Base-by-base conservation (phyloP, 1,140 invertebrate species). In the Gryllus bimaculatus region DNA sequence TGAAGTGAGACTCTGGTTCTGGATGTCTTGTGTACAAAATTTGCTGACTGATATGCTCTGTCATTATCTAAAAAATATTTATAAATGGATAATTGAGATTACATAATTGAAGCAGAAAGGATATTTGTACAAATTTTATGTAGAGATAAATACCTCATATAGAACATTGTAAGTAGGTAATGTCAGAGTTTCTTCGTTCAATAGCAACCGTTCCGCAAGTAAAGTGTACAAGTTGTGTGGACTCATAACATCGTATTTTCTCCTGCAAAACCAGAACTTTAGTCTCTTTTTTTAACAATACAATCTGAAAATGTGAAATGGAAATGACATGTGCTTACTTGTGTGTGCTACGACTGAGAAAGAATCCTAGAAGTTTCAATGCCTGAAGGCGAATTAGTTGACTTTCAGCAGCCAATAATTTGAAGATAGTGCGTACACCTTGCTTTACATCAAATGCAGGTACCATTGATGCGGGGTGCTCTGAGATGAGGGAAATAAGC, bases 161-260 rank as follows among this genome's bases (percentile, higher is more conserved):
- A 99, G 91, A 80, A 97, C 97, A 89, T 99, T 99, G 89, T 99
- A 99, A 12, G 95, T 98, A 73, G 96, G 92, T 85, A 99, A 88
- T 21, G 95, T 93, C 21, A 99, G 89, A 20, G 93, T 93, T 85
- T 95, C 95, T 84, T 96, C 93, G 84, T 98, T 95, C 8, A 97
- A 86, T 80, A 98, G 89, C 79, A 99, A 88, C 80, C 97, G 90
- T 85, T 99, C 98, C 7, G 96, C 94, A 78, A 99, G 88, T 80
- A 99, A 86, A 20, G 97, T 98, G 87, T 99, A 99, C 82, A 99
- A 89, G 90, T 99, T 99, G 87, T 98, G 93, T 8, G 97, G 96
- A 82, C 95, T 96, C 96, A 99, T 98, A 15, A 98, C 96, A 86
- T 99, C 97, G 85, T 98, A 98, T 87, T 99, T 99, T 81, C 98